Base-by-base conservation (phyloP, 2,888 invertebrate species). In the Lithophane ornitopus region DNA sequence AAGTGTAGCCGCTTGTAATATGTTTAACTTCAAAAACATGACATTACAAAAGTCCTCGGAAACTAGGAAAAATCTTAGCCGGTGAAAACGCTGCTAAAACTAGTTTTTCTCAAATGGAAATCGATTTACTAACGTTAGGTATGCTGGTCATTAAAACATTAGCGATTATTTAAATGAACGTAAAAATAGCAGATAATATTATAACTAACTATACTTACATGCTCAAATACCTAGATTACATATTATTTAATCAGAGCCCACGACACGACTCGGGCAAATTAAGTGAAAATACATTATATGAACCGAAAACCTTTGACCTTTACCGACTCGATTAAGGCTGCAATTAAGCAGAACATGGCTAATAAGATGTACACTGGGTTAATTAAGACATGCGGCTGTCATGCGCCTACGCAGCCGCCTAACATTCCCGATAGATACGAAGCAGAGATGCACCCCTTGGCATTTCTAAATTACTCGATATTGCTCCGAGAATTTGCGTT, bases 221-320 rank as follows among this genome's bases (percentile, higher is more conserved):
- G 41, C 19, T 58, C 65, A 70, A 86, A 78, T 80, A 62, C 66
- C 34, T 66, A 73, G 68, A 80, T 75, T 70, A 66, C 54, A 80
- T 76, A 34, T 4, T 34, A 80, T 88, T 86, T 87, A 87, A 91
- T 89, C 88, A 82, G 87, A 70, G 80, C 76, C 73, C 78, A 85
- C 85, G 86, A 90, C 92, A 93, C 92, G 91, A 93, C 89, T 92
- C 85, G 74, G 78, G 84, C 85, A 90, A 92, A 90, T 92, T 90
- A 92, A 91, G 90, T 91, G 87, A 84, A 89, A 91, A 90, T 90
- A 90, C 88, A 87, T 85, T 84, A 88, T 88, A 87, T 90, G 90
- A 90, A 91, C 92, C 89, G 89, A 90, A 94, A 93, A 94, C 92
- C 93, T 94, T 90, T 93, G 89, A 93, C 92, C 94, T 94, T 94